These are phyloP conservation scores for Acanthochromis polyacanthus DNA, from an alignment of 2,113 vertebrate genomes.

Conservation along the genomic window DNA sequence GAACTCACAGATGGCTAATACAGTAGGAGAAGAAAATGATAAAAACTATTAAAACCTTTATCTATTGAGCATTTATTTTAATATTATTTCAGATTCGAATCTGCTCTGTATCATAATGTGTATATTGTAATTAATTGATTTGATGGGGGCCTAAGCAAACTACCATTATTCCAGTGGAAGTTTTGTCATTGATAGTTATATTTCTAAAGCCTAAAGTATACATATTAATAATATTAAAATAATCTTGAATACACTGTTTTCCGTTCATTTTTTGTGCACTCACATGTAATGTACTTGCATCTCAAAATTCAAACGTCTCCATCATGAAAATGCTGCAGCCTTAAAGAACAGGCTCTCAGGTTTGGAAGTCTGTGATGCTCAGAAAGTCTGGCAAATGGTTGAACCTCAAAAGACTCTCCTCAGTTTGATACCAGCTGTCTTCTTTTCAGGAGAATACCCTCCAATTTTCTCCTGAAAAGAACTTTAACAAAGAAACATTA, in stretches of 20 bases:
- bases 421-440: too few species aligned
- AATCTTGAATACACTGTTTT: constrained; percentile 90
- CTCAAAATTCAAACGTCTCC: constrained; percentile 15
- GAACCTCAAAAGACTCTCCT: too few species aligned
- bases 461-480: background rate
- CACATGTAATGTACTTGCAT: constrained; percentile 68
- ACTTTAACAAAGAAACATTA: background rate
- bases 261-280: constrained; percentile 75
- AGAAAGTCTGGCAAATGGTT: too few species aligned
- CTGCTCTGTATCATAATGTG: constrained; percentile 91
- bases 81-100: constrained; percentile 91
- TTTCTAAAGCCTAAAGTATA: constrained; percentile 94
- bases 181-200: constrained; percentile 91
- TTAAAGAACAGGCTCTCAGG: background rate
- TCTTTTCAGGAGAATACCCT: too few species aligned
- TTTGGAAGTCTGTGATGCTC: constrained; percentile 37
- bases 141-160: constrained; percentile 84
- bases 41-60: constrained; percentile 86
- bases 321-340: constrained; percentile 2
- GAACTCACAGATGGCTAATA: constrained; percentile 86
- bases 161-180: constrained; percentile 89
- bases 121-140: constrained; percentile 88
- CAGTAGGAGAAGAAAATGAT: constrained; percentile 83
- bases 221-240: constrained; percentile 93
- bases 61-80: constrained; percentile 96